Percentiles rank a stretch among this genome's conserved stretches.
Evolutionary conservation across 2,888 invertebrate species (phyloP).

Genomic region (Ectropis crepuscularia): DNA sequence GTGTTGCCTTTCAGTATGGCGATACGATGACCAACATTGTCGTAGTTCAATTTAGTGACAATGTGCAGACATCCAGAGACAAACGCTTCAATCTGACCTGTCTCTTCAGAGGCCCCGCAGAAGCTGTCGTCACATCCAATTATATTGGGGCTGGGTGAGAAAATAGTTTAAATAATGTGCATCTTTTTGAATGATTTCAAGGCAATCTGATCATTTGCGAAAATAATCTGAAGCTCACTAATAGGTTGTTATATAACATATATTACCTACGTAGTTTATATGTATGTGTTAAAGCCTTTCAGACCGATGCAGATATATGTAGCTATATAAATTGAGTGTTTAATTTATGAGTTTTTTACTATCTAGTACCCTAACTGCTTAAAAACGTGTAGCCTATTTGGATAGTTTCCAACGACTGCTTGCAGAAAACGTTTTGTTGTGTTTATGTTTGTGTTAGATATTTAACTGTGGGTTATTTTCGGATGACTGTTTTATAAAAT

Average conservation of each 20-base stretch:
- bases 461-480: constrained; percentile 49
- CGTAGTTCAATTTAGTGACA: constrained; percentile 96
- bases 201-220: neutral
- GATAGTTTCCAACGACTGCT: constrained; percentile 49
- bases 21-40: constrained; percentile 97
- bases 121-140: constrained; percentile 96
- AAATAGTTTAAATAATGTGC: constrained; percentile 27
- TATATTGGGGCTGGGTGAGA: constrained; percentile 95
- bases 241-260: neutral
- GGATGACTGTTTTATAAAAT: constrained; percentile 45
- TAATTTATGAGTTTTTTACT: constrained; percentile 31
- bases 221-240: neutral
- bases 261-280: constrained; percentile 28
- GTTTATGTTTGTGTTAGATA: constrained; percentile 45
- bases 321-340: constrained; percentile 24
- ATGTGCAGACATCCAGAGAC: constrained; percentile 95
- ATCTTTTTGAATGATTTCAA: constrained; percentile 47
- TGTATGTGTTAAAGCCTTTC: neutral
- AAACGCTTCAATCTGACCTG: constrained; percentile 97
- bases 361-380: constrained; percentile 32
- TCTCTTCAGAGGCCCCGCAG: constrained; percentile 95
- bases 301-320: constrained; percentile 10
- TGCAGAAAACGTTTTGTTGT: constrained; percentile 47
- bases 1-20: constrained; percentile 87
- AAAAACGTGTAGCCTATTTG: constrained; percentile 43